phyloP scores from a whole-genome alignment of 2,113 vertebrate species.

The Narcine bancroftii region DNA sequence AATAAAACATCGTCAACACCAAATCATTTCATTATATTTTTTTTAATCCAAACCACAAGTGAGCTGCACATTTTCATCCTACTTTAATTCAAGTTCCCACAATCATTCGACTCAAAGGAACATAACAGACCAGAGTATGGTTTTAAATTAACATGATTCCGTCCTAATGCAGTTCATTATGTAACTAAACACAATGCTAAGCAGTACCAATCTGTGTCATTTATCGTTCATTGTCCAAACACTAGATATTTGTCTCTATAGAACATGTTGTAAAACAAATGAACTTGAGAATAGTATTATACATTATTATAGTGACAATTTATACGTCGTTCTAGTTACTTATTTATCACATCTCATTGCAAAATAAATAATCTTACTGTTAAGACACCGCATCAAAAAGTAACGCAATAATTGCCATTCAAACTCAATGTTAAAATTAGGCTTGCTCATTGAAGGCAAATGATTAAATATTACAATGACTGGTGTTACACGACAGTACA shows the following conservation, averaged over 20 bases:
- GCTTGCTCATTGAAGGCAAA: neutral
- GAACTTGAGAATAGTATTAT: neutral
- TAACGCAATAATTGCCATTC: neutral
- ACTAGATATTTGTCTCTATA: neutral
- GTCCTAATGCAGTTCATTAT: neutral
- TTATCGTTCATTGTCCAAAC: neutral
- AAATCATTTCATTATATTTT: neutral
- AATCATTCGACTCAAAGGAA: neutral
- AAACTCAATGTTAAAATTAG: neutral
- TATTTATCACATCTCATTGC: neutral
- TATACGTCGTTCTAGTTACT: neutral
- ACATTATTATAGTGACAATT: neutral
- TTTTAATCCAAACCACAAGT: neutral
- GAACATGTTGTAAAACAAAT: neutral
- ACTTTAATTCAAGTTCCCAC: neutral
- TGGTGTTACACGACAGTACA: neutral
- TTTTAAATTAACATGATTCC: constrained; percentile 27
- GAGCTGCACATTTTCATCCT: neutral
- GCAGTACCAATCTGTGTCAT: neutral
- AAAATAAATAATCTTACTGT: neutral
- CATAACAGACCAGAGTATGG: neutral
- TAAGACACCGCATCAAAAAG: neutral
- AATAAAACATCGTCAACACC: neutral
- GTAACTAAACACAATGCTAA: neutral
- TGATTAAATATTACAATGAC: neutral